These are phyloP conservation scores for Ecliptopera silaceata DNA, from an alignment of 2,888 invertebrate genomes.

Conservation along the genomic window DNA sequence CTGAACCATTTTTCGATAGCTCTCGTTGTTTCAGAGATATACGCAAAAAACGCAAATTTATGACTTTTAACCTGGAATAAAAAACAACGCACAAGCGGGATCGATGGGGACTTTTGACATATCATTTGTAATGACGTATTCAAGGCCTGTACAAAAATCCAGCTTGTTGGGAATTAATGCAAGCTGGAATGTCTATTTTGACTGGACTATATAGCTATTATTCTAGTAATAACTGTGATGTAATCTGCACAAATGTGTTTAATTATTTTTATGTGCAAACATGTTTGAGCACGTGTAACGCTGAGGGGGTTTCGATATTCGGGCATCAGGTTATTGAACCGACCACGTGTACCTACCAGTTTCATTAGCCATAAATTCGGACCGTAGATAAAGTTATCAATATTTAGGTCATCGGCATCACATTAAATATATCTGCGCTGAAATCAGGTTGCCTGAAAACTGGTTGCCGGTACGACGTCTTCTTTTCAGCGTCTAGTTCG, in stretches of 20 bases:
- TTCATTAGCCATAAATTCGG: conserved; percentile 57
- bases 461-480: background rate
- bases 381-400: conserved; percentile 32
- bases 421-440: background rate
- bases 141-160: too few relatives aligned
- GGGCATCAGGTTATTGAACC: conserved; percentile 59
- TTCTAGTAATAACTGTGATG: background rate
- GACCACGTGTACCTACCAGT: conserved; percentile 54
- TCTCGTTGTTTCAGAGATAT: too few relatives aligned
- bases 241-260: conserved; percentile 18
- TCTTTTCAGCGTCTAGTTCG: background rate
- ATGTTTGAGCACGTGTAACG: conserved; percentile 51
- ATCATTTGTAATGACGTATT: too few relatives aligned
- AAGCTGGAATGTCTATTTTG: too few relatives aligned
- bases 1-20: too few relatives aligned
- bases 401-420: conserved; percentile 37
- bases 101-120: too few relatives aligned
- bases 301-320: conserved; percentile 57
- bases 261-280: conserved; percentile 50
- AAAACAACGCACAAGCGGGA: too few relatives aligned
- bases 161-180: too few relatives aligned
- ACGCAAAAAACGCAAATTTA: too few relatives aligned
- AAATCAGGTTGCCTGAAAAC: background rate
- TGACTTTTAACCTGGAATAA: too few relatives aligned
- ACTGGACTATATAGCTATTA: too few relatives aligned